Conservation (phyloP, 2,888 invertebrate genomes). For the Monochamus alternatus region DNA sequence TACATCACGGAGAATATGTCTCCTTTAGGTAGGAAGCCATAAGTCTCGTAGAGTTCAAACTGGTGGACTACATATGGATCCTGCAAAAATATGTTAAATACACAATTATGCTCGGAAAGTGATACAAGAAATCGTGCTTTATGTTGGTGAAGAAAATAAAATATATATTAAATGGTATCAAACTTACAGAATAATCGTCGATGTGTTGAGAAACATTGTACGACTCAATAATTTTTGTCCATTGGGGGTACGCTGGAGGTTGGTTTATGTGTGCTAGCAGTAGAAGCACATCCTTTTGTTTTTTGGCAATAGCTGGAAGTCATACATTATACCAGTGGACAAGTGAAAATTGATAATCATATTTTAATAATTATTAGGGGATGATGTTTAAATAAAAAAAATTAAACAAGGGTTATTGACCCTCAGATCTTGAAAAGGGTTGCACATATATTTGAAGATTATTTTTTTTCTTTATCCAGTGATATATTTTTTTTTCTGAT, state of each 20-base stretch:
- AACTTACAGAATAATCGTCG: slow-evolving; percentile 71
- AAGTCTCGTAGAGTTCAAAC: slow-evolving; percentile 73
- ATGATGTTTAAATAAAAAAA: too few relatives aligned
- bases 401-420: too few relatives aligned
- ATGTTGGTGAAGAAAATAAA: neutral
- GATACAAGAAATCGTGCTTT: too few relatives aligned
- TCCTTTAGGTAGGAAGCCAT: slow-evolving; percentile 74
- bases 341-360: too few relatives aligned
- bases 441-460: too few relatives aligned
- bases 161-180: neutral
- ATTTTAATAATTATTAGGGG: too few relatives aligned
- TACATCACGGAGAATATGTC: slow-evolving; percentile 78
- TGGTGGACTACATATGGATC: slow-evolving; percentile 75
- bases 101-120: too few relatives aligned
- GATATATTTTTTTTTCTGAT: too few relatives aligned
- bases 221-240: slow-evolving; percentile 73
- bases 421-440: too few relatives aligned
- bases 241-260: slow-evolving; percentile 73
- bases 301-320: slow-evolving; percentile 50
- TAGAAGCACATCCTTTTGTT: slow-evolving; percentile 71
- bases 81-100: slow-evolving; percentile 64
- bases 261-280: slow-evolving; percentile 79
- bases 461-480: too few relatives aligned
- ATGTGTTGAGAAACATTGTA: slow-evolving; percentile 76
- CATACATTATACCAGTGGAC: neutral